Base-by-base conservation (phyloP, 2,113 vertebrate species). In the Xenus cinereus region DNA sequence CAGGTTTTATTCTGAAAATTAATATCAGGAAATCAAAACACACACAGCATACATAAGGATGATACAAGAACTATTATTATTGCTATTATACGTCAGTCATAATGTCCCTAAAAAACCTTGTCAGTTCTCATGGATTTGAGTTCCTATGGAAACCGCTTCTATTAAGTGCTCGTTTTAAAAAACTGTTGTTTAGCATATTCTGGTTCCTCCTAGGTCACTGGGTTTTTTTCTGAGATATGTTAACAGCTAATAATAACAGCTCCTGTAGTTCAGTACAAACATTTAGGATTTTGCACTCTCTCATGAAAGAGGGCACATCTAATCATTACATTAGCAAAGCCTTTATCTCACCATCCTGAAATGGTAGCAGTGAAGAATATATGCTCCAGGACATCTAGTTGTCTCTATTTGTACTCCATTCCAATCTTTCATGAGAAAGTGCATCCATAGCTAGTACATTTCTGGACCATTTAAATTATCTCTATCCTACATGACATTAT, bases 81-180 rank as follows among this genome's bases (percentile, higher is more conserved):
- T 97, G 66, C 33, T 94, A 81, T 82, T 79, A 63, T 87, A 88
- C 23, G 41, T 75, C 68, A 90, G 90, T 66, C 73, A 87, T 63
- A 84, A 77, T 92, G 87, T 81, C 83, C 87, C 76, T 87, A 94
- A 93, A 96, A 87, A 84, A 86, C 39, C 73, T 94, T 66, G 35
- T 53, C 76, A 94, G 68, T 72, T 95, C 64, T 84, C 86, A 48
- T 35, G 63, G 35, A 93, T 78, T 83, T 86, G 73, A 90, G 85
- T 90, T 94, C 87, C 83, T 95, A 94, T 92, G 85, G 90, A 91
- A 95, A 96, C n/a, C 0, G 0, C 14, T 62, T 84, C 60, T 78
- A 86, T 78, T 86, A 92, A 92, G 60, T 27, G 69, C 46, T 75
- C 28, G 3, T 68, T 94, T 85, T 33, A 22, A 66, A 95, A 90